phyloP scores from a whole-genome alignment of 2,113 vertebrate genomes.

The Ivindomyrus marchei region DNA sequence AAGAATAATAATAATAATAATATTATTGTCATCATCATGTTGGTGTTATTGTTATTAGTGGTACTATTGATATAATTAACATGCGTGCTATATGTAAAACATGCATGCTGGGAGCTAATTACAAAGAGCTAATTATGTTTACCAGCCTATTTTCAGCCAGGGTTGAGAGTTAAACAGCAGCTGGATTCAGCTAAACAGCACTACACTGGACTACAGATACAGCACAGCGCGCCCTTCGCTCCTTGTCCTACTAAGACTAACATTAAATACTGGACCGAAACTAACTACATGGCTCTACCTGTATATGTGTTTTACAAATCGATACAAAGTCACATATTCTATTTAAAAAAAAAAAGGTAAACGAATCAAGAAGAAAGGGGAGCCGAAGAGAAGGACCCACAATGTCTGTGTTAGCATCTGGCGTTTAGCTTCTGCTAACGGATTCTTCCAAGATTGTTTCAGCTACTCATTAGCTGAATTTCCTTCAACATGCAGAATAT shows the following conservation, averaged over 20 bases:
- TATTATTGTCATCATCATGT: neutral
- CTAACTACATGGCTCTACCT: neutral
- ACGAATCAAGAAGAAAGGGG: neutral
- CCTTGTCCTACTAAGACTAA: neutral
- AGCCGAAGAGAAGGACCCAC: neutral
- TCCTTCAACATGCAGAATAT: neutral
- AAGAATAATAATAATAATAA: neutral
- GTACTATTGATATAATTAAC: neutral
- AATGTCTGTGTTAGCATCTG: neutral
- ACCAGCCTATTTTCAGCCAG: neutral
- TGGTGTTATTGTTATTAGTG: neutral
- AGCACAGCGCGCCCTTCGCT: neutral
- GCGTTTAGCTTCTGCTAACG: neutral
- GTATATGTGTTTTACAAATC: neutral
- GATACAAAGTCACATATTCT: neutral
- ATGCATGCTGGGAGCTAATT: neutral
- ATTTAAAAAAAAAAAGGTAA: neutral
- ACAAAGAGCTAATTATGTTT: neutral
- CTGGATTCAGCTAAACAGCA: neutral
- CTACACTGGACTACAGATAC: neutral
- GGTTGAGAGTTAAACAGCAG: neutral
- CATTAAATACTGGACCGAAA: neutral
- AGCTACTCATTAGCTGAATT: neutral
- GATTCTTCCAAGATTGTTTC: neutral
- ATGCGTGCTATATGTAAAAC: neutral